Percentiles rank a stretch among this genome's conserved stretches.
These are phyloP conservation scores for Oryzias dopingdopingensis DNA, from an alignment of 2,797 vertebrate genomes.

Conservation along the genomic window DNA sequence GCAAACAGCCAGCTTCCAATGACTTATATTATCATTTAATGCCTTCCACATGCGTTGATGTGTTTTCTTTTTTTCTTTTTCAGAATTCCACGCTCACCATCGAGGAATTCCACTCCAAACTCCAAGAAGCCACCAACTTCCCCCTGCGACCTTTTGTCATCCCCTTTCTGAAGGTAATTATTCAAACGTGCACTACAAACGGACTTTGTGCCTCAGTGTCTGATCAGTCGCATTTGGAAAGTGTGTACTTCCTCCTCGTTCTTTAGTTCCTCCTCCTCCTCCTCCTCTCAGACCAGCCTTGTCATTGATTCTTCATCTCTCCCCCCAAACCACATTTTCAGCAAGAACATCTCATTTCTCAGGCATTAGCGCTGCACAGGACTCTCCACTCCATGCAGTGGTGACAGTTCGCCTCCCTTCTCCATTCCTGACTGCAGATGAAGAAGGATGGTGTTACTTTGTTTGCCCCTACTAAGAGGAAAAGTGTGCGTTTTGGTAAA, in stretches of 20 bases:
- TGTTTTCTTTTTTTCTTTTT: constrained; percentile 54
- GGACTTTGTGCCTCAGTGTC: constrained; percentile 7
- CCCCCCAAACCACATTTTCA: constrained; percentile 28
- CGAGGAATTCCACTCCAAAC: constrained; percentile 98
- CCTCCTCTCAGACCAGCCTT: constrained; percentile 19
- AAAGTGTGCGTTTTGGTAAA: constrained; percentile 7
- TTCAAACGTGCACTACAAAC: constrained; percentile 32
- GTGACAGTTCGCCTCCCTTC: background rate
- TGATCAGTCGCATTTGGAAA: constrained; percentile 80
- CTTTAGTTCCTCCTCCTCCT: background rate
- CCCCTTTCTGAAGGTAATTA: constrained; percentile 93
- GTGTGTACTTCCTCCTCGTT: constrained; percentile 69
- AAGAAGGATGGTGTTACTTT: constrained; percentile 7
- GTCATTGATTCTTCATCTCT: constrained; percentile 30
- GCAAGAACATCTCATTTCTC: constrained; percentile 34
- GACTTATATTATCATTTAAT: constrained; percentile 79
- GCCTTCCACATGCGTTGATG: constrained; percentile 77
- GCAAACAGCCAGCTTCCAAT: constrained; percentile 74
- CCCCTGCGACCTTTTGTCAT: constrained; percentile 97
- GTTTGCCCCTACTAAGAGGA: constrained; percentile 6
- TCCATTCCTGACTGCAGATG: constrained; percentile 18
- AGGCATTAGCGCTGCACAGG: constrained; percentile 58
- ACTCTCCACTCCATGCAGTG: constrained; percentile 32
- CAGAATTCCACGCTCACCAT: constrained; percentile 98
- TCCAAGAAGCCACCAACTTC: constrained; percentile 98